A percentile compares a stretch with the other conserved stretches of the same genome.
phyloP scores from a whole-genome alignment of 2,888 invertebrate genomes.

The Helicoverpa assulta region DNA sequence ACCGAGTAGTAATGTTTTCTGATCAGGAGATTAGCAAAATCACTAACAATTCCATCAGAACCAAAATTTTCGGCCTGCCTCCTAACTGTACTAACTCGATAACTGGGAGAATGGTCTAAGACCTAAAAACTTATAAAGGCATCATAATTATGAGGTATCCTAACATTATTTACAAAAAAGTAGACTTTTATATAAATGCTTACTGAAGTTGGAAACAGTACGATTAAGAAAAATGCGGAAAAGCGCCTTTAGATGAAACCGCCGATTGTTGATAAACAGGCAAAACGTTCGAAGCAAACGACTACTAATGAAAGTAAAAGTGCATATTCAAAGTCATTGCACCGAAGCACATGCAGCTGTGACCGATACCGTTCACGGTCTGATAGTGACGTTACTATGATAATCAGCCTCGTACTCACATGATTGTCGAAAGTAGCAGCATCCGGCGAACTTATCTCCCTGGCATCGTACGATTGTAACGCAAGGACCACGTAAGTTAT shows the following conservation, averaged over 20 bases:
- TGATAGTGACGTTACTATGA: constrained; percentile 28
- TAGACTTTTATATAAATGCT: too few species aligned
- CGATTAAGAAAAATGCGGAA: too few species aligned
- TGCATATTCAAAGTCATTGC: constrained; percentile 79
- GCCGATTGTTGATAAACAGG: constrained; percentile 18
- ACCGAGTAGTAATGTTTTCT: too few species aligned
- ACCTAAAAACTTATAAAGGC: too few species aligned
- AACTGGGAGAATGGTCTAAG: too few species aligned
- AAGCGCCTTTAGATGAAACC: not conserved
- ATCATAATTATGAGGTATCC: too few species aligned
- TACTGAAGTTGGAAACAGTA: too few species aligned
- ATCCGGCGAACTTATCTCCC: constrained; percentile 76
- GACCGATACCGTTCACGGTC: constrained; percentile 65
- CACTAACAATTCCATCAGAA: too few species aligned
- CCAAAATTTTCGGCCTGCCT: too few species aligned
- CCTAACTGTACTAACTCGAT: too few species aligned
- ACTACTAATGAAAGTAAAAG: constrained; percentile 84
- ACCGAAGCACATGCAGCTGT: constrained; percentile 66
- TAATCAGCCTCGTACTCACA: constrained; percentile 75
- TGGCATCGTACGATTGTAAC: constrained; percentile 70
- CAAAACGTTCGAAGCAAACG: constrained; percentile 47
- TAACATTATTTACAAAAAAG: too few species aligned
- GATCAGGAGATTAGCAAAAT: too few species aligned
- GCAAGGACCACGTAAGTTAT: constrained; percentile 81
- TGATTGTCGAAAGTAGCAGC: constrained; percentile 76